Base-by-base conservation (phyloP, 2,113 vertebrate genomes). In the Myrmecophaga tridactyla region DNA sequence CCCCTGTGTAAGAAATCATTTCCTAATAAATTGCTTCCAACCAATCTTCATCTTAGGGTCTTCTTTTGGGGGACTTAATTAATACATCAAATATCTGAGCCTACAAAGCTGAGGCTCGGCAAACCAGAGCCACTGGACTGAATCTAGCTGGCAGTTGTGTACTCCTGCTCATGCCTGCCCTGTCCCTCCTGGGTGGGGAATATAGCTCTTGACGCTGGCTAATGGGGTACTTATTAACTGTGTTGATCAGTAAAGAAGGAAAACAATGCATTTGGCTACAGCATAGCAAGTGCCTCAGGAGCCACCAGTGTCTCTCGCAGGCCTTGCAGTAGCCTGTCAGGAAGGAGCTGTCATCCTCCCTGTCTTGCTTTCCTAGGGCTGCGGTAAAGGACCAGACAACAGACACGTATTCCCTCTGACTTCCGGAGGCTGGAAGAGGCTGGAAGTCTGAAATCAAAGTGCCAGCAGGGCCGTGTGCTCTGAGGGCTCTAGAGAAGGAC, bases 51-150 rank as follows among this genome's bases (percentile, higher is more conserved):
- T 34, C 46, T 78, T 29, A 43, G 84, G 39, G 51, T 15, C 46
- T 53, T 51, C 63, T 89, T 69, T 67, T 7, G 62, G 67, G 21
- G 60, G 86, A 29, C 21, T n/a, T 10, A 21, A 78, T 34, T 20
- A 67, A 43, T 20, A 29, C 56, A 29, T 12, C 4, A 0, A 39
- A n/a, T 34, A 8, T 12, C 62, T 4, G n/a, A 70, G 62, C 39
- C 77, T 14, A 39, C n/a, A 6, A 8, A 31, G 27, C n/a, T 3
- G 36, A 7, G 31, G 31, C 8, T n/a, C 4, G 4, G 62, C 56
- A 25, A 41, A 39, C 23, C 0, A 4, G 36, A 23, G 23, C 34
- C 65, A 21, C 0, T 0, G 1, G n/a, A 69, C 34, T 9, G 62
- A 58, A 10, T 18, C 6, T 29, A 63, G 82, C 48, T 20, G 20